Percentiles rank a stretch among this genome's conserved stretches.
phyloP scores from a whole-genome alignment of 2,113 vertebrate genomes.

The Podilymbus podiceps region DNA sequence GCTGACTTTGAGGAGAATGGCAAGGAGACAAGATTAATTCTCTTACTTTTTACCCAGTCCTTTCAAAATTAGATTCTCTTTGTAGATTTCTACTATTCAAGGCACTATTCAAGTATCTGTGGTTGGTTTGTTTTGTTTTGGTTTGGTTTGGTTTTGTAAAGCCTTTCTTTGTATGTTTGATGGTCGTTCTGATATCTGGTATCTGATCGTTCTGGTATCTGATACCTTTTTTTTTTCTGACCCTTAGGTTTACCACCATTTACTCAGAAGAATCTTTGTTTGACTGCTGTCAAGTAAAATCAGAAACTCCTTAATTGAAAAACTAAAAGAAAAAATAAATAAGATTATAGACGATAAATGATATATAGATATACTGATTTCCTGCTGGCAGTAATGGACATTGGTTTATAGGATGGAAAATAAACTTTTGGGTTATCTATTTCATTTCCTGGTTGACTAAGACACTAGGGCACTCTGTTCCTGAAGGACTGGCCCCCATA shows the following conservation, averaged over 20 bases:
- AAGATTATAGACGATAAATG: neutral
- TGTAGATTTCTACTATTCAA: neutral
- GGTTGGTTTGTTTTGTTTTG: neutral
- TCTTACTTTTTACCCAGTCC: neutral
- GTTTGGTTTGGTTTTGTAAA: neutral
- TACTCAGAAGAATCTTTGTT: neutral
- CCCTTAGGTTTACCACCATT: neutral
- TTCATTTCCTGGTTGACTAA: neutral
- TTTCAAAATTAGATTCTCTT: neutral
- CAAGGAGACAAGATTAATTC: neutral
- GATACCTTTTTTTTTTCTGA: too few relatives aligned
- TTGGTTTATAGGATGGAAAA: neutral
- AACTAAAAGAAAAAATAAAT: neutral
- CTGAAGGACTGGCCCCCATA: neutral
- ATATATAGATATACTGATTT: neutral
- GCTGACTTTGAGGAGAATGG: neutral
- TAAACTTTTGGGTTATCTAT: neutral
- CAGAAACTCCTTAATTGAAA: neutral
- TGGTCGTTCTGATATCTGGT: neutral
- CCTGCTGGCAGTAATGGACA: neutral
- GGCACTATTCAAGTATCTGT: neutral
- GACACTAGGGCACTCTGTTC: neutral
- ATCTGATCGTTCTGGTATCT: too few relatives aligned
- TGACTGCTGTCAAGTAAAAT: neutral
- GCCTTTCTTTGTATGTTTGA: neutral